Base-by-base conservation (phyloP, 2,888 invertebrate genomes). In the Aproaerema taeniolella region DNA sequence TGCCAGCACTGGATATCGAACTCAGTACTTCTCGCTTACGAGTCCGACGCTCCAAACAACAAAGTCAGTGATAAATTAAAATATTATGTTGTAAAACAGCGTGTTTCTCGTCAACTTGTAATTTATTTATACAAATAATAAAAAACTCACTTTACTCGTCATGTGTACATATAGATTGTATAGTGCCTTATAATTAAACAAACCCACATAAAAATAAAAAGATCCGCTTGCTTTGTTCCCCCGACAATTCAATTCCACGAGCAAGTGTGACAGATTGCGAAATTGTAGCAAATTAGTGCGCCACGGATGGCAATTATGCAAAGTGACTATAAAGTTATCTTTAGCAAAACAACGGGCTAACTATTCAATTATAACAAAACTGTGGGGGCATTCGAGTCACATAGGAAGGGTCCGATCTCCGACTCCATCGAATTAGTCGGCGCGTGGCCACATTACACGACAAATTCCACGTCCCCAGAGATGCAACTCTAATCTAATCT, bases 321-420 rank as follows among this genome's bases (percentile, higher is more conserved):
- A 83, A 83, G 58, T 69, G 71, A 63, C 68, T 68, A 75, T 79
- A 80, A 78, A 80, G 79, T 76, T 82, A 85, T 83, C 80, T 78
- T 58, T 74, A 76, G 74, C 69, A 82, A 76, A 82, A 80, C 81
- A 82, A 76, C 65, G 58, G 61, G 53, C 62, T 59, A 79, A 85
- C 83, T 85, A 86, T 86, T 86, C 85, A 85, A 86, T 86, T 85
- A 85, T 74, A 85, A 83, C 73, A 75, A 77, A 78, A 72, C 81
- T 74, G 73, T 68, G 73, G 62, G 66, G 67, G 70, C 72, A 82
- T 82, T 80, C 81, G 70, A 77, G 77, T 83, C 82, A 82, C 81
- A 83, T 76, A 70, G 68, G 70, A 77, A 75, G 79, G 73, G 70
- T 67, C 59, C 47, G 60, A 60, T 64, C 72, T 67, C 59, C 47